These are phyloP conservation scores for Zingel zingel DNA, from an alignment of 2,113 vertebrate species.

Conservation along the genomic window DNA sequence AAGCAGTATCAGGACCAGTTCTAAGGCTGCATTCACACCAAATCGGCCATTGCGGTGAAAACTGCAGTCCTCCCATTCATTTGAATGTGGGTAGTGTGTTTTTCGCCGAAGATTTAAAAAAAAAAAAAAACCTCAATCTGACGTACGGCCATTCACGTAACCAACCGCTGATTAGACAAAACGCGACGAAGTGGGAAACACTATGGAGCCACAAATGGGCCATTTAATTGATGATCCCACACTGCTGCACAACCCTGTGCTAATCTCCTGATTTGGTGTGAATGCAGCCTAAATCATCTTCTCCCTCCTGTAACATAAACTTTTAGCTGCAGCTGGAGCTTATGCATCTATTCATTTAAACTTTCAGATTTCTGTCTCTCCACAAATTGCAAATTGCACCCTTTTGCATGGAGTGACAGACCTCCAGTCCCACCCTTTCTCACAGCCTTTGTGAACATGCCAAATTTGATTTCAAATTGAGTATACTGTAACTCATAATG, in stretches of 20 bases:
- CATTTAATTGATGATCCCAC: too few species aligned
- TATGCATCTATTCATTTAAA: slow-evolving; percentile 8
- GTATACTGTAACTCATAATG: slow-evolving; percentile 12
- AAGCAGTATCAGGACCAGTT: background rate
- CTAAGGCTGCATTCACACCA: background rate
- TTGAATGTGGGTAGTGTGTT: too few species aligned
- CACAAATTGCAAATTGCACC: slow-evolving; percentile 14
- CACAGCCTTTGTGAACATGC: slow-evolving; percentile 24
- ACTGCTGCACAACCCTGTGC: too few species aligned
- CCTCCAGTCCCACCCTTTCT: slow-evolving; percentile 17
- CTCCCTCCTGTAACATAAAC: background rate
- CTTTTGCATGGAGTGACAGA: slow-evolving; percentile 3
- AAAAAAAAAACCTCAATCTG: too few species aligned
- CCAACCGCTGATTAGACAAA: too few species aligned
- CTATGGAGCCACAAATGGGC: too few species aligned
- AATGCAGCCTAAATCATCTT: background rate
- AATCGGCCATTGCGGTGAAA: too few species aligned
- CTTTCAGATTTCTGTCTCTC: slow-evolving; percentile 20
- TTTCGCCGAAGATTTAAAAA: too few species aligned
- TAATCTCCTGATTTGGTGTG: too few species aligned
- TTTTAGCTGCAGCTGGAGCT: background rate
- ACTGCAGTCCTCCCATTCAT: too few species aligned
- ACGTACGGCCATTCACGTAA: too few species aligned
- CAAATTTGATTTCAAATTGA: slow-evolving; percentile 34
- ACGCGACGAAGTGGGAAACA: too few species aligned